A percentile compares a stretch with the other conserved stretches of the same genome.
Evolutionary conservation across 1,140 invertebrate genomes (phyloP).

Genomic region (Drosophila sproati): DNA sequence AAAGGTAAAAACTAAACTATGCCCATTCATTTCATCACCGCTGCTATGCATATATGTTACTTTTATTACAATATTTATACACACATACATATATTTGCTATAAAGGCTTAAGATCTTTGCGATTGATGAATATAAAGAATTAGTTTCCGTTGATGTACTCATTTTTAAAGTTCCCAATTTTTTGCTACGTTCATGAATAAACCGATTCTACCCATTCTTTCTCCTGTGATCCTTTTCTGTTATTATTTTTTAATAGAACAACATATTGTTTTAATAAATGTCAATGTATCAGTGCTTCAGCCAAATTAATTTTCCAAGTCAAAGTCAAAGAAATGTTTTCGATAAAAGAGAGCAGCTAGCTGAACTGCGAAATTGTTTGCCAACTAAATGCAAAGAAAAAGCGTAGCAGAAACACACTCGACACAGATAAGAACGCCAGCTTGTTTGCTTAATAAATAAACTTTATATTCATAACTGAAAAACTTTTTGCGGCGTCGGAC

Average conservation of each 20-base stretch:
- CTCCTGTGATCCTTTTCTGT: too few species aligned
- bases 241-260: background rate
- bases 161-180: too few species aligned
- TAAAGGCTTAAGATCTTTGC: too few species aligned
- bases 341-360: constrained; percentile 39
- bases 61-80: constrained; percentile 4
- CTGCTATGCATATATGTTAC: constrained; percentile 10
- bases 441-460: constrained; percentile 83
- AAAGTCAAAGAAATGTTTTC: constrained; percentile 42
- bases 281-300: background rate
- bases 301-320: constrained; percentile 54
- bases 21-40: constrained; percentile 50
- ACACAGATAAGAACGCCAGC: constrained; percentile 73
- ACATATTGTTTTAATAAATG: constrained; percentile 17
- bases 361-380: constrained; percentile 63
- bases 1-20: constrained; percentile 57
- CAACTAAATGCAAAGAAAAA: constrained; percentile 51
- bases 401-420: constrained; percentile 47
- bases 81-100: constrained; percentile 1
- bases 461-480: constrained; percentile 83
- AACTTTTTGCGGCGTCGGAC: constrained; percentile 59
- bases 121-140: too few species aligned
- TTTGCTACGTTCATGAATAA: too few species aligned
- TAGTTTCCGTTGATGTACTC: too few species aligned
- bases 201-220: too few species aligned